phyloP scores from a whole-genome alignment of 2,888 invertebrate genomes.

The Drosophila prolongata region DNA sequence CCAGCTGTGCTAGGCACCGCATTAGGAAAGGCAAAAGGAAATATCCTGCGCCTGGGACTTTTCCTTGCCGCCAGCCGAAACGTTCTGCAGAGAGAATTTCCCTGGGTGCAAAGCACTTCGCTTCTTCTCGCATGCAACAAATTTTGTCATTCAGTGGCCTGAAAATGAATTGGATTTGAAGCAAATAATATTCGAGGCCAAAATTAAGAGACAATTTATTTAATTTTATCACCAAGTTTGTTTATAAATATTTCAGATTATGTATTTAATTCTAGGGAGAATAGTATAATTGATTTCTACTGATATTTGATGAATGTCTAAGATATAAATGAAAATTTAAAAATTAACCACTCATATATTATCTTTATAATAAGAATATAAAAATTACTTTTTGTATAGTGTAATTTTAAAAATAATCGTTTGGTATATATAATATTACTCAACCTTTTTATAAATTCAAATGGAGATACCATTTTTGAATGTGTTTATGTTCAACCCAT shows the following conservation, averaged over 20 bases:
- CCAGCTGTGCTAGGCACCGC: neutral
- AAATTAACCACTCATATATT: too few species aligned
- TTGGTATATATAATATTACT: too few species aligned
- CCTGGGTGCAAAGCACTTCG: conserved; percentile 26
- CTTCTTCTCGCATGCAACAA: conserved; percentile 14
- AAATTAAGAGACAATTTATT: neutral
- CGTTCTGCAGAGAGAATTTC: conserved; percentile 35
- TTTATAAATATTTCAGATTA: too few species aligned
- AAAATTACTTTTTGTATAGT: too few species aligned
- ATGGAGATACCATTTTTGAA: neutral
- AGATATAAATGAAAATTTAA: too few species aligned
- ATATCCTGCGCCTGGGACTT: conserved; percentile 48
- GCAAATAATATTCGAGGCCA: neutral
- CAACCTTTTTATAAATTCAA: neutral
- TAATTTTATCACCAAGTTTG: too few species aligned
- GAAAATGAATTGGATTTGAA: neutral
- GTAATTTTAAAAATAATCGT: too few species aligned
- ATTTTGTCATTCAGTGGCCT: neutral
- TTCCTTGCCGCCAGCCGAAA: conserved; percentile 7
- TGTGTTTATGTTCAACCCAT: neutral
- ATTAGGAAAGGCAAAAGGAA: conserved; percentile 21
- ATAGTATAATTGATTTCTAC: too few species aligned
- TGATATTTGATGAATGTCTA: too few species aligned
- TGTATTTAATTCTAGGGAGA: too few species aligned
- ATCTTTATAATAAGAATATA: too few species aligned